phyloP scores from a whole-genome alignment of 2,797 vertebrate genomes.

The Acipenser transmontanus region DNA sequence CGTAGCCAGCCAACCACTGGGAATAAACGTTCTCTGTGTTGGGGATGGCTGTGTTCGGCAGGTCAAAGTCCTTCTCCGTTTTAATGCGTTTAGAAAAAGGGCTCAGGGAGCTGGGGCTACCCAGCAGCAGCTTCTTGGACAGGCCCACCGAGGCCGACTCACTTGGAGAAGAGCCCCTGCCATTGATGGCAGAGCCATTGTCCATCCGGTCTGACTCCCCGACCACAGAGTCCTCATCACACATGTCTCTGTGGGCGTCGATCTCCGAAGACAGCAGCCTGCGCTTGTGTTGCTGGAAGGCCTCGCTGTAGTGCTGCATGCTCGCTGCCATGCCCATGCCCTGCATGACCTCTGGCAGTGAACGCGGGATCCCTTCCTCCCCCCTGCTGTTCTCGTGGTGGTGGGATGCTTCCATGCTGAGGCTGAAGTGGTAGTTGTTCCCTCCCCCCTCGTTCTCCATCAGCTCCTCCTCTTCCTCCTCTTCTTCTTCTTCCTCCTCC shows the following conservation, averaged over 20 bases:
- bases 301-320: constrained; percentile 99
- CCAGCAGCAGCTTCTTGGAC: constrained; percentile 95
- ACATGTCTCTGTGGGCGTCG: constrained; percentile 78
- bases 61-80: constrained; percentile 96
- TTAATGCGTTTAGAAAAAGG: constrained; percentile 98
- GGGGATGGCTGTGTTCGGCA: constrained; percentile 90
- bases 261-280: constrained; percentile 76
- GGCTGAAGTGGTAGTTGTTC: constrained; percentile 80
- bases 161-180: constrained; percentile 87
- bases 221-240: constrained; percentile 82
- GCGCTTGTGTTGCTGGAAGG: constrained; percentile 91
- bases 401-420: constrained; percentile 83
- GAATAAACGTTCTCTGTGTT: constrained; percentile 98
- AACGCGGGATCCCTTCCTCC: constrained; percentile 71
- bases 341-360: constrained; percentile 93
- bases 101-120: constrained; percentile 92
- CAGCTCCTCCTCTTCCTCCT: constrained; percentile 81
- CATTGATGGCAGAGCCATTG: constrained; percentile 79
- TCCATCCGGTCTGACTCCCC: constrained; percentile 87
- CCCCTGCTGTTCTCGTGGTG: constrained; percentile 87
- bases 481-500: constrained; percentile 86
- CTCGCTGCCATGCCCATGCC: constrained; percentile 92
- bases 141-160: constrained; percentile 90
- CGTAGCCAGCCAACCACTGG: constrained; percentile 95
- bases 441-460: constrained; percentile 76